phyloP scores from a whole-genome alignment of 2,797 vertebrate species.

The Pempheris klunzingeri region DNA sequence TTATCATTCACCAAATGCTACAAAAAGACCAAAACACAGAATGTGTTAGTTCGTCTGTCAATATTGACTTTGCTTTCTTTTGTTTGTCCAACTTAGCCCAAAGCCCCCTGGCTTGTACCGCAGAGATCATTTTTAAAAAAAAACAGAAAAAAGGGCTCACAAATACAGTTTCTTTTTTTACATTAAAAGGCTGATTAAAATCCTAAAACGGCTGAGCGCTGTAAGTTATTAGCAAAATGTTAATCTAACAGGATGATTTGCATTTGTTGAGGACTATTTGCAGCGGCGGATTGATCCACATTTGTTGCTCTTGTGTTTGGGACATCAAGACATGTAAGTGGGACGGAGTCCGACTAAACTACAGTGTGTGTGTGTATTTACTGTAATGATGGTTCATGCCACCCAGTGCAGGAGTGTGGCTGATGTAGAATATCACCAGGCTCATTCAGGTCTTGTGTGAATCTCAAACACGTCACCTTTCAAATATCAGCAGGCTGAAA shows the following conservation, averaged over 20 bases:
- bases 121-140: neutral
- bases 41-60: neutral
- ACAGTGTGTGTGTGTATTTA: neutral
- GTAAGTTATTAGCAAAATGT: rapidly evolving
- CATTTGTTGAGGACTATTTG: slow-evolving; percentile 12
- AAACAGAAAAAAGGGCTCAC: neutral
- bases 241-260: neutral
- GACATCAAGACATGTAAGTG: neutral
- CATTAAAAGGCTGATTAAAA: neutral
- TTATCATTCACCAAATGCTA: neutral
- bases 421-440: neutral
- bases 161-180: neutral
- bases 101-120: rapidly evolving
- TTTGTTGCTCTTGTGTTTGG: neutral
- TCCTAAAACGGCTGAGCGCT: neutral
- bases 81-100: neutral
- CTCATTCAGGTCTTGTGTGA: too few relatives aligned
- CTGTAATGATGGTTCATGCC: neutral
- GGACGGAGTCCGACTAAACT: neutral
- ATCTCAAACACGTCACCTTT: neutral
- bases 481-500: neutral
- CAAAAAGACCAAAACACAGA: neutral
- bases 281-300: neutral
- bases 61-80: neutral
- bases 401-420: neutral